Evolutionary conservation across 1,140 invertebrate species (phyloP).

Genomic region (Drosophila kikkawai): DNA sequence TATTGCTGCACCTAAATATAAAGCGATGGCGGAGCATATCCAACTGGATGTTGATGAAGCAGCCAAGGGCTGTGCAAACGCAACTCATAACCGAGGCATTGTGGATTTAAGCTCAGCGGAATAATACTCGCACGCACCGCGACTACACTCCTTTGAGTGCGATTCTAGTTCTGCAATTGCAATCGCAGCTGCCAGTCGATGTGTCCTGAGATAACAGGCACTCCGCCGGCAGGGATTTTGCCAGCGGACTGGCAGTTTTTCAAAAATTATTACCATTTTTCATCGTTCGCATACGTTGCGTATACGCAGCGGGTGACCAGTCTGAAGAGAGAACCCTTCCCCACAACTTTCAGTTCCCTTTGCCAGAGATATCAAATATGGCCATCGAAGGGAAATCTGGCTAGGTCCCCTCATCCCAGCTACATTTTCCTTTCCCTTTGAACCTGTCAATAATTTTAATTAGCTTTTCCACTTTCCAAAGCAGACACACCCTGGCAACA

Average conservation of each 20-base stretch:
- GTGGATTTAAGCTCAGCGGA: conserved; percentile 23
- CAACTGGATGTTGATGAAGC: conserved; percentile 54
- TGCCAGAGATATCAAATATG: not conserved
- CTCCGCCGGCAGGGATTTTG: conserved; percentile 2
- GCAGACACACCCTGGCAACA: conserved; percentile 2
- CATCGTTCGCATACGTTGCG: conserved; percentile 3
- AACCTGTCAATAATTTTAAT: conserved; percentile 56
- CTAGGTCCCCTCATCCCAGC: not conserved
- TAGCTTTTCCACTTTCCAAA: conserved; percentile 37
- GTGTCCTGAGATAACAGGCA: conserved; percentile 7
- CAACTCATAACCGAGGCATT: conserved; percentile 32
- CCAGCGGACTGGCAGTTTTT: conserved; percentile 18
- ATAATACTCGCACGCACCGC: conserved; percentile 28
- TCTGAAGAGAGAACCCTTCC: not conserved
- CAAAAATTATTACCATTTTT: conserved; percentile 37
- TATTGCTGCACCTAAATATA: conserved; percentile 9
- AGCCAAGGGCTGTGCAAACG: conserved; percentile 34
- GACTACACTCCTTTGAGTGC: not conserved
- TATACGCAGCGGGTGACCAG: not conserved
- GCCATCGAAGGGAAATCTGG: not conserved
- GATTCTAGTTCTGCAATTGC: conserved; percentile 17
- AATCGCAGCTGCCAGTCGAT: conserved; percentile 16
- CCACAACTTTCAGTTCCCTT: not conserved
- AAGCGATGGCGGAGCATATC: conserved; percentile 20
- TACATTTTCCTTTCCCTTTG: conserved; percentile 7